Evolutionary conservation across 1,140 invertebrate genomes (phyloP), one percentile per base, ranked within the genome.

Genomic region (Tetragonula clypearis): DNA sequence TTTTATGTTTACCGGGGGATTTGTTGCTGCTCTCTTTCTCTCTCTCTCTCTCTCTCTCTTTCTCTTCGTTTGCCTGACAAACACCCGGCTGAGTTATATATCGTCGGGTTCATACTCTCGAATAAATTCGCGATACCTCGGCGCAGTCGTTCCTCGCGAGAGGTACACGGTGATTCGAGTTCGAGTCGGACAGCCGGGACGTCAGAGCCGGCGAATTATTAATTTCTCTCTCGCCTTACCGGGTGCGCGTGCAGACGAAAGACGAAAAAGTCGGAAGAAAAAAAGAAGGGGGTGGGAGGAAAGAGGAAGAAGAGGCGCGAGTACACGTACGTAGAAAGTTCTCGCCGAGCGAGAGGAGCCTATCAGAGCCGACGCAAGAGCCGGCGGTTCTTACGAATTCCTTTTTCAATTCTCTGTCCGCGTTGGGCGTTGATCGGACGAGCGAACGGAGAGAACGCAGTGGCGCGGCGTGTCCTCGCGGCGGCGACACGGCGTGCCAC

Each of bases 1-100:
- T 90, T 89, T 89, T 89, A 89, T 89, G 87, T 87, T 89, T 87
- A 90, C 88, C 88, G 53, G 69, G 41, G 79, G 87, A 89, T 90
- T 90, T 73, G 86, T 90, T 89, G 76, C 80, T 78, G 53, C 58
- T 69, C 30, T 30, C 1, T 30, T 1, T 30, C 76, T 41, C 41
- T 41, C 41, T 41, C 41, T 41, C 41, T 49, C 41, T 49, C 8
- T 41, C 41, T 41, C 8, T 9, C 41, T 9, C 0, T 49, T 0
- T 49, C 41, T 49, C 41, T 23, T 56, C 66, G 62, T 85, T 82
- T 60, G 62, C 58, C 68, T 86, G 87, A 77, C 83, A 81, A 86
- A 81, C 53, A 66, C 49, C 53, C 68, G 65, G 49, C 17, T 69
- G 35, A 65, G 79, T 41, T 75, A 69, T 53, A 74, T 73, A 71